Conservation (phyloP, 2,113 vertebrate genomes). For the Albula goreensis region DNA sequence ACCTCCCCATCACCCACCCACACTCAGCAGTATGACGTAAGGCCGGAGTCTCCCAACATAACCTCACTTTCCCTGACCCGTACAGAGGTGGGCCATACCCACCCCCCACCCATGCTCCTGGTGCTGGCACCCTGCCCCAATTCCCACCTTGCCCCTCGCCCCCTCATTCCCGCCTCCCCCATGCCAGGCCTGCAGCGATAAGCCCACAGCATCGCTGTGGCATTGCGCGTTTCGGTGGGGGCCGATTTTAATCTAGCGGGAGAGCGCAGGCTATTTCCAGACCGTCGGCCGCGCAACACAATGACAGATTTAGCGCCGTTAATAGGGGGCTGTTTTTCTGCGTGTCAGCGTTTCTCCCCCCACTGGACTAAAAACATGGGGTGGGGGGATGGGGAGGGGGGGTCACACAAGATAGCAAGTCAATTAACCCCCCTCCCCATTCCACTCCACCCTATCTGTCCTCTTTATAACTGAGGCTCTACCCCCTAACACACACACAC, state of each 20-base stretch:
- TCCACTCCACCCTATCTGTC: no score
- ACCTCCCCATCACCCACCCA: conserved; percentile 53
- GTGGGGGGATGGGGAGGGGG: conserved; percentile 29
- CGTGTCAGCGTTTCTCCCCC: conserved; percentile 77
- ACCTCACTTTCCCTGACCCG: conserved; percentile 24
- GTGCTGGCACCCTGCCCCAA: neutral
- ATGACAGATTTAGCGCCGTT: conserved; percentile 91
- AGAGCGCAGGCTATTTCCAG: conserved; percentile 78
- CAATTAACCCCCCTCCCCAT: conserved; percentile 39
- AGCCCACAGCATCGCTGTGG: conserved; percentile 63
- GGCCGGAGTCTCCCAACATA: conserved; percentile 43
- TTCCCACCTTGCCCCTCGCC: conserved; percentile 20
- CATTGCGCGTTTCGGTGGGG: conserved; percentile 77
- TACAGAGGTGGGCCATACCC: neutral
- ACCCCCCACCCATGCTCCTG: neutral
- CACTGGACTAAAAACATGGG: conserved; percentile 66
- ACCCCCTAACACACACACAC: neutral
- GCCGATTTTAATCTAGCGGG: conserved; percentile 78
- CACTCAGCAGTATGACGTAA: conserved; percentile 48
- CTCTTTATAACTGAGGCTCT: no score
- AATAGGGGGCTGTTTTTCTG: conserved; percentile 76
- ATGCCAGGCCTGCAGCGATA: conserved; percentile 68
- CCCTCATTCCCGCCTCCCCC: conserved; percentile 48
- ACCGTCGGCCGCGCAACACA: conserved; percentile 68
- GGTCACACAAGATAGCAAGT: conserved; percentile 65